phyloP scores from a whole-genome alignment of 2,888 invertebrate species.

The Cantharis lateralis region DNA sequence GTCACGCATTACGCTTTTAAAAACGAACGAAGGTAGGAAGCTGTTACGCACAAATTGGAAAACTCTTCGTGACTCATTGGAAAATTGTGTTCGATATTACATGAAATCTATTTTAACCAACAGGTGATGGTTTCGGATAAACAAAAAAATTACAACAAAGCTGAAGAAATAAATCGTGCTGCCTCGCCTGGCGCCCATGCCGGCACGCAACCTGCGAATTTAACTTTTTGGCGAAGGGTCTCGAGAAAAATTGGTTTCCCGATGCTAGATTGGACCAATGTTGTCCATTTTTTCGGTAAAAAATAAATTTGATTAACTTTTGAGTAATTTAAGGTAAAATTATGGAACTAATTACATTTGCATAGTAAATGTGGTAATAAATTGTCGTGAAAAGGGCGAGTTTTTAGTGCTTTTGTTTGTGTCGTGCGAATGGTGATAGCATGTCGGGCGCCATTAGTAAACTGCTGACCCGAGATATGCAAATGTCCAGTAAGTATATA shows the following conservation, averaged over 20 bases:
- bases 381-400: conserved; percentile 46
- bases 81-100: neutral
- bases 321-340: conserved; percentile 21
- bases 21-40: neutral
- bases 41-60: neutral
- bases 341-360: conserved; percentile 48
- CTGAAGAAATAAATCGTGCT: neutral
- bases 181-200: neutral
- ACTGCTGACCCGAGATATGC: conserved; percentile 49
- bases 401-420: conserved; percentile 46
- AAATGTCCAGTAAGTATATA: conserved; percentile 39
- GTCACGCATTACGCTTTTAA: neutral
- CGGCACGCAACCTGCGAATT: neutral
- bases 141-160: neutral
- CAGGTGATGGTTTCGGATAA: neutral
- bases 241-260: neutral
- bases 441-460: conserved; percentile 48
- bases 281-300: neutral
- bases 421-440: conserved; percentile 47
- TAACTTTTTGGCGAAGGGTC: neutral
- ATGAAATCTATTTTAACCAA: neutral
- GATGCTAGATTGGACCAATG: neutral
- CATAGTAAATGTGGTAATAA: conserved; percentile 47
- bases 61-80: neutral
- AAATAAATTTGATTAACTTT: conserved; percentile 8